Evolutionary conservation across 2,888 invertebrate species (phyloP), one percentile per base, ranked within the genome.

Genomic region (Agriotes lineatus): DNA sequence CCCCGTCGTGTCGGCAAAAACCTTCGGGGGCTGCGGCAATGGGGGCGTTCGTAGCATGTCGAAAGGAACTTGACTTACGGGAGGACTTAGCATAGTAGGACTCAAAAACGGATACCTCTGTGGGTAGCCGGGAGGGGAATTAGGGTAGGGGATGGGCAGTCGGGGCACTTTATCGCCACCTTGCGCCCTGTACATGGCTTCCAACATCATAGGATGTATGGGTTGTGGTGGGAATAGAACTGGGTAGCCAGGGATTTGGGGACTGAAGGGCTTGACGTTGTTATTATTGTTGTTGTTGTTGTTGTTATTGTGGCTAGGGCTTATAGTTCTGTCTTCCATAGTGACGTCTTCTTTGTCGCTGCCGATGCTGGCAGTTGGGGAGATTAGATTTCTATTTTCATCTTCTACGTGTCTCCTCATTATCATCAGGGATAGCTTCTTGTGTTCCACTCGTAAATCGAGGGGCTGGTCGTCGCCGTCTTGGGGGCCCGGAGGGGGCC

Each of bases 361-460:
- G 57, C 72, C 80, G 48, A 80, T 82, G 70, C 83, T 84, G 63
- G 82, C 83, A 52, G 88, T 86, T 16, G 89, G 88, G 30, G 89
- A 88, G 74, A 95, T 92, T 71, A 95, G 87, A 84, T 95, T 95
- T 82, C 93, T 92, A 84, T 95, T 95, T 85, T 95, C 95, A 84
- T 95, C 95, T 83, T 94, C 92, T 18, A 93, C 85, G 81, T 86
- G 83, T 66, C 85, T 85, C 48, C 89, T 85, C 64, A 82, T 79
- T 42, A 84, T 79, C 64, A 82, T 78, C 54, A 85, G 74, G 4
- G 84, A 83, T 22, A 84, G 80, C 83, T 95, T 93, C 83, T 96
- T 95, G 84, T 93, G 93, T 70, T 94, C 93, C 77, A 96, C 89
- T 80, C 96, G 90, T 67, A 97, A 88, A 84, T 96, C 97, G 67